A percentile compares a stretch with the other conserved stretches of the same genome.
These are phyloP conservation scores for Nebria ingens DNA, from an alignment of 1,140 invertebrate genomes.

Conservation along the genomic window DNA sequence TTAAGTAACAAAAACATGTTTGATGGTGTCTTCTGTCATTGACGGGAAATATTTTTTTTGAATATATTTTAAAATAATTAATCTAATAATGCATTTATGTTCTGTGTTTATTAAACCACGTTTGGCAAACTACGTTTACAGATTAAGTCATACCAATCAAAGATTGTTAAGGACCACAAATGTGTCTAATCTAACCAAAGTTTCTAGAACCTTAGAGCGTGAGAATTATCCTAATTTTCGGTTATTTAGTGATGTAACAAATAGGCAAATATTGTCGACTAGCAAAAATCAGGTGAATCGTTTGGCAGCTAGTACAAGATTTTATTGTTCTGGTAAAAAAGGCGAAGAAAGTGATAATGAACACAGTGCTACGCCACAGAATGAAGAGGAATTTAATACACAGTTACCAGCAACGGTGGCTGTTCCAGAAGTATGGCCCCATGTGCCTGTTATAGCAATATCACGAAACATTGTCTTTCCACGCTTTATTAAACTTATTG, in stretches of 20 bases:
- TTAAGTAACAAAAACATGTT: no score
- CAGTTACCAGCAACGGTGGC: constrained; percentile 76
- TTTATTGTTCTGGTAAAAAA: constrained; percentile 21
- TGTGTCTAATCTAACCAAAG: background rate
- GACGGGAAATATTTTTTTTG: background rate
- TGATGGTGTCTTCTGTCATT: no score
- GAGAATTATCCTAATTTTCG: background rate
- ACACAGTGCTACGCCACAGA: constrained; percentile 28
- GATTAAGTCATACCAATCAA: background rate
- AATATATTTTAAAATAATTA: background rate
- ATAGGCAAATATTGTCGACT: background rate
- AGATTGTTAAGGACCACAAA: background rate
- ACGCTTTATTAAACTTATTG: constrained; percentile 94
- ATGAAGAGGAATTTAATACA: constrained; percentile 25
- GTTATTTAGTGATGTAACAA: background rate
- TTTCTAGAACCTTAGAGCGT: background rate
- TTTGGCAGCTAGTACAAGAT: background rate
- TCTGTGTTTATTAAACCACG: background rate
- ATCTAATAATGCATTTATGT: constrained; percentile 4
- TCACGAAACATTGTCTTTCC: constrained; percentile 94
- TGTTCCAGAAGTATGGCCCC: constrained; percentile 95
- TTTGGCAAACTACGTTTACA: background rate
- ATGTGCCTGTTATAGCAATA: constrained; percentile 90
- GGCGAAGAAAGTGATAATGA: constrained; percentile 27
- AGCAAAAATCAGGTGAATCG: background rate